These are phyloP conservation scores for Hippocampus kuda DNA, from an alignment of 2,797 vertebrate genomes.

Conservation along the genomic window DNA sequence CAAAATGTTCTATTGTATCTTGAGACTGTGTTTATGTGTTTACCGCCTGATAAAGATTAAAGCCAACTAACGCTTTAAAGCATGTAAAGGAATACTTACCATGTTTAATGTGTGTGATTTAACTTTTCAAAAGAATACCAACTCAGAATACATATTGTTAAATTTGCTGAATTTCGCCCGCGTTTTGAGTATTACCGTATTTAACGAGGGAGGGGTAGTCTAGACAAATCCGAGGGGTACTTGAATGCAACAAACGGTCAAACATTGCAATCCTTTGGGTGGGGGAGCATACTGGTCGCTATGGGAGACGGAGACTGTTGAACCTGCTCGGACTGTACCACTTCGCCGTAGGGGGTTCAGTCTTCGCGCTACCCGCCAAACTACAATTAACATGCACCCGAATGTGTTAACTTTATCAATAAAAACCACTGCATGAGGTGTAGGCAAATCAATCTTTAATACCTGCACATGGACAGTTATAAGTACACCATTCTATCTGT, in stretches of 20 bases:
- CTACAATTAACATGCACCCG: no score
- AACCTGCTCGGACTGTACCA: constrained; percentile 74
- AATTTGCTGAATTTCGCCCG: background rate
- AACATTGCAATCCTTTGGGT: constrained; percentile 46
- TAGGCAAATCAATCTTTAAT: background rate
- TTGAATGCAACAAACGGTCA: constrained; percentile 40
- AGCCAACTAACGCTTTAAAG: background rate
- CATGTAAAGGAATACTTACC: background rate
- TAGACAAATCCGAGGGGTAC: constrained; percentile 7
- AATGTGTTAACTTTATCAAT: background rate
- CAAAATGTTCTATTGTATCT: background rate
- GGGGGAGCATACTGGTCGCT: constrained; percentile 46
- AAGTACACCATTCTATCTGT: constrained; percentile 3
- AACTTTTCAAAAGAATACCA: no score
- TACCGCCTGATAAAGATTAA: background rate
- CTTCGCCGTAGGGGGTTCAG: constrained; percentile 15
- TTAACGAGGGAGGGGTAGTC: background rate
- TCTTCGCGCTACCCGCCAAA: background rate
- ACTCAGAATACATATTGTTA: no score
- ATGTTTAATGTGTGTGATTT: background rate
- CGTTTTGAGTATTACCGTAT: no score
- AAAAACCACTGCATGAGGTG: fast-evolving
- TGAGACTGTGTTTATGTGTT: no score
- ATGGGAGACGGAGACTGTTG: constrained; percentile 62
- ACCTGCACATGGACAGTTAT: background rate